Percentiles rank a stretch among this genome's conserved stretches.
Evolutionary conservation across 2,797 vertebrate species (phyloP).

Genomic region (Spatula clypeata): DNA sequence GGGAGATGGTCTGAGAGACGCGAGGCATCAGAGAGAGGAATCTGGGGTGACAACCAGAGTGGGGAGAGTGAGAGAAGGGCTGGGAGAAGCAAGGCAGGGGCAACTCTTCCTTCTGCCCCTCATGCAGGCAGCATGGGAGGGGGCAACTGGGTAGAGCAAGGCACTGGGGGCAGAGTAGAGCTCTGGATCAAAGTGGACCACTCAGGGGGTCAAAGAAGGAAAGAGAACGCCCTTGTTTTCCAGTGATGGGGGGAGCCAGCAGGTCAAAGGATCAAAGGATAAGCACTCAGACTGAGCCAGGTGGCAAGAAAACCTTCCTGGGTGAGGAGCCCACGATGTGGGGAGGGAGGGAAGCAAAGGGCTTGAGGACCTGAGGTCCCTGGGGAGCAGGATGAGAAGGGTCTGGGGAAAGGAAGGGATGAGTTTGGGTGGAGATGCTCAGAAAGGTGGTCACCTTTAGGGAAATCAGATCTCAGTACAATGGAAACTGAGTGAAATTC

Average conservation of each 20-base stretch:
- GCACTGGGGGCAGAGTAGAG: not conserved
- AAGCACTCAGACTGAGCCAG: not conserved
- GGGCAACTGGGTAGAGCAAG: fast-evolving
- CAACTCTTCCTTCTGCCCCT: not conserved
- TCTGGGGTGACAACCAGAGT: not conserved
- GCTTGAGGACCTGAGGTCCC: not conserved
- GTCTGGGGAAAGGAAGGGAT: not conserved
- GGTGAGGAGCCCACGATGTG: fast-evolving
- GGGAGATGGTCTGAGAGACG: not conserved
- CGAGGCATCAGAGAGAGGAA: not conserved
- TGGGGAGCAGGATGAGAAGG: not conserved
- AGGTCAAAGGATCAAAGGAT: not conserved
- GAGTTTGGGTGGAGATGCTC: not conserved
- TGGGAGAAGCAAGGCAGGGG: not conserved
- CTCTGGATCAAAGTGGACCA: not conserved
- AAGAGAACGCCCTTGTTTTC: not conserved
- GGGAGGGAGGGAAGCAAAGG: not conserved
- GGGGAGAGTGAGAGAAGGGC: fast-evolving
- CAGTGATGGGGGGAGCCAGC: not conserved
- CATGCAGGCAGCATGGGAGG: fast-evolving
- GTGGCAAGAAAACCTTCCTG: not conserved
- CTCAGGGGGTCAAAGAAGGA: not conserved
- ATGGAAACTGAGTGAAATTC: not conserved
- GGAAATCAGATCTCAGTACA: not conserved
- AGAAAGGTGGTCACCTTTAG: not conserved